Evolutionary conservation across 2,113 vertebrate genomes (phyloP), one percentile per base, ranked within the genome.

Genomic region (Notarius quadriscutis): DNA sequence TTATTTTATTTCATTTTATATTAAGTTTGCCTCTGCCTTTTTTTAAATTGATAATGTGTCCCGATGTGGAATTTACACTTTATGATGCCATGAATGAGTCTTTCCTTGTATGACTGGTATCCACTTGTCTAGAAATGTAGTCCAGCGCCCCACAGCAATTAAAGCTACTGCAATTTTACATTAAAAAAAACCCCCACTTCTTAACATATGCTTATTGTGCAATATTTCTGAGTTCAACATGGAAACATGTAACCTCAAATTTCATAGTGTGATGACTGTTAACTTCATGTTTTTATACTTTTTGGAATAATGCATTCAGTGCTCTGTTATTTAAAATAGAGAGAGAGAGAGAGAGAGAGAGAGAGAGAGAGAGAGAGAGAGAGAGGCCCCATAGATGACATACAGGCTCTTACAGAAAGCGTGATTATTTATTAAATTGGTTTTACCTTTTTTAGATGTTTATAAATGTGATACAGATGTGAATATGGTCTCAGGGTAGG

Each of bases 1-100:
- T 84, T 10, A 1, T 53, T 81, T 88, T 84, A 84, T 30, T 86
- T 84, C 67, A 25, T 72, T 88, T 72, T 87, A 75, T 87, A 50
- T 34, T 58, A 20, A 69, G 57, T 86, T 87, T 83, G 48, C 10
- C 80, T 85, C 18, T 74, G 18, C 60, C 65, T 48, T 53, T n/a
- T 81, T 81, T 71, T 41, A 50, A 67, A 30, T 60, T 79, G 14
- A 51, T 78, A 14, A n/a, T 53, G 15, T 62, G 1, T 10, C 10
- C 2, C 7, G 48, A 27, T 15, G 30, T 77, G 22, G 11, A 78
- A 57, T 86, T 65, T 63, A 22, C 27, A 34, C n/a, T 69, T 34
- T 84, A 62, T 63, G 34, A 30, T 14, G 25, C 9, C 25, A 75
- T 60, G 20, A 84, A 60, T 50, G 14, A n/a, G 30, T 84, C 30